Evolutionary conservation across 2,888 invertebrate genomes (phyloP).

Genomic region (Ptilodon capucinus): DNA sequence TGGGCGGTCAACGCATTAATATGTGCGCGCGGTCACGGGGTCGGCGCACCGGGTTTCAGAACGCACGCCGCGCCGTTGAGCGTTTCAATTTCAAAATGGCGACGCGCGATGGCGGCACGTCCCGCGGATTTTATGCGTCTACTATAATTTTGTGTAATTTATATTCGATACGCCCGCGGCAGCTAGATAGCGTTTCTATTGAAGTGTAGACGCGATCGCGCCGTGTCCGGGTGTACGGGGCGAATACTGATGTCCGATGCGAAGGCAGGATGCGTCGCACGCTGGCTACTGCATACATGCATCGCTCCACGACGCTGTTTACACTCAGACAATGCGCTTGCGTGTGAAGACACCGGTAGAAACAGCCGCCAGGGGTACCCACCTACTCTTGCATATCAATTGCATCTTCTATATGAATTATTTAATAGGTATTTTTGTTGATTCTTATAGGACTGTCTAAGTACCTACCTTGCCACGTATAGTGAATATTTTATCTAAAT

Average conservation of each 20-base stretch:
- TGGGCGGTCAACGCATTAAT: conserved; percentile 77
- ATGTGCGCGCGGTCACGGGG: conserved; percentile 77
- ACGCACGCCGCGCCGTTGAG: conserved; percentile 45
- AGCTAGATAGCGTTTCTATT: conserved; percentile 70
- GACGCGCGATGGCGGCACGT: conserved; percentile 47
- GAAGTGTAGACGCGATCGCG: conserved; percentile 62
- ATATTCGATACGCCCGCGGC: conserved; percentile 74
- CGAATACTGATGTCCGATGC: conserved; percentile 62
- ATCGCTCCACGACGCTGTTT: conserved; percentile 47
- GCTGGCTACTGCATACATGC: conserved; percentile 54
- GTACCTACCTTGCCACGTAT: background rate
- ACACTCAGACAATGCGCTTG: conserved; percentile 46
- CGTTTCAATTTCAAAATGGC: conserved; percentile 58
- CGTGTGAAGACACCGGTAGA: conserved; percentile 44
- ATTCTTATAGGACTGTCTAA: too few species aligned
- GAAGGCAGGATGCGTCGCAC: conserved; percentile 57
- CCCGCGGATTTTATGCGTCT: conserved; percentile 63
- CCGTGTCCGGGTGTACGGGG: conserved; percentile 61
- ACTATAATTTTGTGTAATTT: conserved; percentile 74
- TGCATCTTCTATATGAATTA: conserved; percentile 1
- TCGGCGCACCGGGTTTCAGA: conserved; percentile 65
- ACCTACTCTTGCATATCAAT: conserved; percentile 49
- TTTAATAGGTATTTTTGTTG: background rate
- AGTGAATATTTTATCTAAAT: conserved; percentile 1
- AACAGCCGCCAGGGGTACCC: conserved; percentile 39